phyloP scores from a whole-genome alignment of 2,797 vertebrate species.

The Peromyscus attwateri region DNA sequence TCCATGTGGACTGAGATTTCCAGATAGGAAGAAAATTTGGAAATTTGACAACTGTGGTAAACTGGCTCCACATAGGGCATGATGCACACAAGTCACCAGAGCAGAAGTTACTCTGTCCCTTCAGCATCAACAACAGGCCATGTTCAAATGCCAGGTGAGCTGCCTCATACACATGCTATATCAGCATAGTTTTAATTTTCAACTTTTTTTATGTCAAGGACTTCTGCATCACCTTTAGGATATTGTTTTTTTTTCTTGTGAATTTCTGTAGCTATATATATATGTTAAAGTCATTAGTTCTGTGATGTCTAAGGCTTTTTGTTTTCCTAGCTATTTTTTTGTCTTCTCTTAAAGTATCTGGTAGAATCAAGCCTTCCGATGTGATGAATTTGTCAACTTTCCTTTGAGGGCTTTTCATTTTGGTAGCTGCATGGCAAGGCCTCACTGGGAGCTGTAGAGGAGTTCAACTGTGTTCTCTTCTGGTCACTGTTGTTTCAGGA shows the following conservation, averaged over 20 bases:
- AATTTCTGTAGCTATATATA: not conserved
- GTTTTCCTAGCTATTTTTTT: not conserved
- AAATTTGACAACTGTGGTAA: not conserved
- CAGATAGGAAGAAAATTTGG: not conserved
- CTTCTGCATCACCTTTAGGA: not conserved
- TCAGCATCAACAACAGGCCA: not conserved
- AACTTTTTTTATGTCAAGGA: not conserved
- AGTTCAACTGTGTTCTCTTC: not conserved
- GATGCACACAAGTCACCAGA: not conserved
- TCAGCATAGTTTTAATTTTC: not conserved
- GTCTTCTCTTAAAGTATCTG: not conserved
- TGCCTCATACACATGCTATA: not conserved
- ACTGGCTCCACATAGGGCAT: not conserved
- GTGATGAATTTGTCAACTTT: not conserved
- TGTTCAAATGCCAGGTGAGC: not conserved
- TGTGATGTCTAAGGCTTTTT: not conserved
- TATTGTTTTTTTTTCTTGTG: not conserved
- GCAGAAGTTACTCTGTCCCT: not conserved
- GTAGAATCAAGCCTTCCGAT: not conserved
- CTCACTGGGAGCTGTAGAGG: not conserved
- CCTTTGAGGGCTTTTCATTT: not conserved
- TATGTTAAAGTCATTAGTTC: not conserved
- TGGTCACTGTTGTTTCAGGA: conserved; percentile 17
- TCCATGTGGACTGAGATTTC: not conserved
- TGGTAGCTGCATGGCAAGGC: not conserved